Evolutionary conservation across 2,113 vertebrate genomes (phyloP).

Genomic region (Pseudois nayaur): DNA sequence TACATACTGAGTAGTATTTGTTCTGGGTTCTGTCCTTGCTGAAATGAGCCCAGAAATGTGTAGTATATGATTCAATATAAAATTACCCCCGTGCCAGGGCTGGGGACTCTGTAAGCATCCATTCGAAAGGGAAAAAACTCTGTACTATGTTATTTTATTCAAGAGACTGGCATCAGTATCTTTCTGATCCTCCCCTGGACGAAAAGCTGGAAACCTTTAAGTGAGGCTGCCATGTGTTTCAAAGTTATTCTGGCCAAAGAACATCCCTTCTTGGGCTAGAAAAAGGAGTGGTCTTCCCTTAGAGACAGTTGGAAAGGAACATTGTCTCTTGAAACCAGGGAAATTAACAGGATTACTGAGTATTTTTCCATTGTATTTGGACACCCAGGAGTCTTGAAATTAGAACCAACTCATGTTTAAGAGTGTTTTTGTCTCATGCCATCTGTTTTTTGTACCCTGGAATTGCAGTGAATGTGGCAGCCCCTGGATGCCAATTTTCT

Average conservation of each 20-base stretch:
- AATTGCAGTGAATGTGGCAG: background rate
- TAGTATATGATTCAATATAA: background rate
- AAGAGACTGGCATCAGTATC: background rate
- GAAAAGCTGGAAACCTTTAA: background rate
- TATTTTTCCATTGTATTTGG: background rate
- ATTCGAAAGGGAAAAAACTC: background rate
- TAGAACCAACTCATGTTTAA: slow-evolving; percentile 3
- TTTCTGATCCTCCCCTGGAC: background rate
- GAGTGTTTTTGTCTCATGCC: background rate
- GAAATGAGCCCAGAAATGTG: background rate
- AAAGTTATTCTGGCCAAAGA: background rate
- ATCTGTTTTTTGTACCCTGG: background rate
- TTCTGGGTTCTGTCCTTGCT: background rate
- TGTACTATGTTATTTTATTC: background rate
- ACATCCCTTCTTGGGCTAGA: background rate
- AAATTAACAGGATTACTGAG: background rate
- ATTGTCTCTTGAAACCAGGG: background rate
- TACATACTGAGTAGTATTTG: background rate
- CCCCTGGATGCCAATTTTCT: slow-evolving; percentile 1
- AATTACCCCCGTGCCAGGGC: background rate
- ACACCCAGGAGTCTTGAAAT: background rate
- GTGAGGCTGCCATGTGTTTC: background rate
- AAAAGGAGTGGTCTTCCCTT: background rate
- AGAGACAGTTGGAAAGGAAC: background rate
- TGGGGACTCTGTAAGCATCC: background rate